Base-by-base conservation (phyloP, 2,797 vertebrate species). In the Psittacula derbiana region DNA sequence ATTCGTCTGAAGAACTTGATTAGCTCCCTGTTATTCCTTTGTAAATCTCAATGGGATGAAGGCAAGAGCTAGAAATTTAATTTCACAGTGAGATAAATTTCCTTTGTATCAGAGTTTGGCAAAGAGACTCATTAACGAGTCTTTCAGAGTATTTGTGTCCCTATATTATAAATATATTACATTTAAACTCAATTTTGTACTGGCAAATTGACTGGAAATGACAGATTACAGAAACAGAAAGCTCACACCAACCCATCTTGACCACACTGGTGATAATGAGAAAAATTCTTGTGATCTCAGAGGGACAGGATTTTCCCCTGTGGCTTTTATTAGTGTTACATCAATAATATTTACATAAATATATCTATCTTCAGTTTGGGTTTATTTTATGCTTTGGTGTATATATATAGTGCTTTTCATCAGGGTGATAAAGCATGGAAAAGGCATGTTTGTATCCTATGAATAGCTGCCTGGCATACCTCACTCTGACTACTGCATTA, bases 21-120 rank as follows among this genome's bases (percentile, higher is more conserved):
- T 94, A 92, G 49, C 79, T 95, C 64, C 36, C 6, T 1, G 36
- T 71, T 93, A 61, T 62, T 96, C 81, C 82, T 91, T 85, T 86
- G 80, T 88, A 92, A 88, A 55, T 85, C 92, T 93, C 91, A 84
- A 4, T 73, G 57, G 71, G 52, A 73, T 67, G 67, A 96, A 90
- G 24, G 78, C 73, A 92, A 88, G 85, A 66, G 64, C 24, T 64
- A 66, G 62, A 91, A 92, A 90, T 94, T 90, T 90, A 92, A 92
- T 94, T 82, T 89, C 88, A 18, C 65, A 80, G 27, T 44, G 36
- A 92, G 83, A 93, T 94, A 88, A 73, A 84, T 88, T 91, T 93
- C 40, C 46, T 86, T 90, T 93, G 15, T 87, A 86, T 92, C 60
- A 61, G 44, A 82, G 61, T 79, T 86, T 87, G 86, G 61, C 80